A percentile compares a stretch with the other conserved stretches of the same genome.
Evolutionary conservation across 2,888 invertebrate genomes (phyloP).

Genomic region (Caenorhabditis plicata): DNA sequence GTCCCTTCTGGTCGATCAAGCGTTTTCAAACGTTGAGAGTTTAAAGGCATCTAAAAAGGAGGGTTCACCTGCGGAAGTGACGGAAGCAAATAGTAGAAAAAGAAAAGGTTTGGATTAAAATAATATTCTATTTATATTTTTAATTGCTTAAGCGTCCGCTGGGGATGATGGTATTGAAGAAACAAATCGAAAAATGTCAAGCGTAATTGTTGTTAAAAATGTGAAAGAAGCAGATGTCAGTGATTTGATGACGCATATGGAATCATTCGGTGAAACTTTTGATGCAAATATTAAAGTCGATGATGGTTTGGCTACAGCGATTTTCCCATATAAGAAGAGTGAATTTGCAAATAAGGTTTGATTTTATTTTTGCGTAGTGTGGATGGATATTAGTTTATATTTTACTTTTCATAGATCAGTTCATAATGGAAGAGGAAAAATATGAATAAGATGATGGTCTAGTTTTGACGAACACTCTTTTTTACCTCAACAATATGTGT

Average conservation of each 20-base stretch:
- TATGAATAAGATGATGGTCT: no score
- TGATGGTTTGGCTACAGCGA: slow-evolving; percentile 17
- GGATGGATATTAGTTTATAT: no score
- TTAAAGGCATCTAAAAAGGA: slow-evolving; percentile 9
- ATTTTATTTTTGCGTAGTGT: neutral
- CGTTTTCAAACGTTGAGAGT: slow-evolving; percentile 10
- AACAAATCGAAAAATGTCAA: slow-evolving; percentile 7
- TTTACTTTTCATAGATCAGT: no score
- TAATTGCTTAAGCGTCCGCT: neutral
- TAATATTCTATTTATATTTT: neutral
- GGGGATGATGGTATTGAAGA: slow-evolving; percentile 2
- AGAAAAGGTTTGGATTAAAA: neutral
- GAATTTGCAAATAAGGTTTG: slow-evolving; percentile 19
- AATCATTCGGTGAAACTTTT: slow-evolving; percentile 25
- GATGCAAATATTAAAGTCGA: slow-evolving; percentile 22
- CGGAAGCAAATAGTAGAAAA: slow-evolving; percentile 1
- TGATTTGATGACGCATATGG: slow-evolving; percentile 32
- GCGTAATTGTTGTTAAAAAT: slow-evolving; percentile 15
- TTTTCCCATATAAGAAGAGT: slow-evolving; percentile 20
- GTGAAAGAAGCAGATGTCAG: slow-evolving; percentile 19
- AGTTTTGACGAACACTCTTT: no score
- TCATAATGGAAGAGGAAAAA: no score
- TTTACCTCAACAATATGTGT: no score
- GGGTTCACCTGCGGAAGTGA: slow-evolving; percentile 3
- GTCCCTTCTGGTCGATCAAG: slow-evolving; percentile 20